Evolutionary conservation across 64 coral and sea anemone species (phyloP).

Genomic region (Dendrophyllia cribrosa): DNA sequence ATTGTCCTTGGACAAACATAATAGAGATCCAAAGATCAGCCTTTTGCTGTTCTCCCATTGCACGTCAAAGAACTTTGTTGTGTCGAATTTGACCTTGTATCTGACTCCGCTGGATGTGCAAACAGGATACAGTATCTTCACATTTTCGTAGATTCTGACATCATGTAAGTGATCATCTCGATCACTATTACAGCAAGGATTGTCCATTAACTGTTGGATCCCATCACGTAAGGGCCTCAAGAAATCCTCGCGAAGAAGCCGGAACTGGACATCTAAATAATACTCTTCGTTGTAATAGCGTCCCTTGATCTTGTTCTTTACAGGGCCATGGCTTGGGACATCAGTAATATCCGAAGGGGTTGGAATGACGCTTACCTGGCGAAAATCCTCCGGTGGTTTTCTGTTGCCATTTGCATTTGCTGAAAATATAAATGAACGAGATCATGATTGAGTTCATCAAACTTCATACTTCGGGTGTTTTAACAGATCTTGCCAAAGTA

Average conservation of each 20-base stretch:
- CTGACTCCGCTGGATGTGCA: slow-evolving; percentile 52
- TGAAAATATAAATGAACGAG: neutral
- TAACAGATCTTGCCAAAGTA: too few relatives aligned
- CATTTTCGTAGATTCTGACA: slow-evolving; percentile 65
- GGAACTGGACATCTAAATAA: slow-evolving; percentile 77
- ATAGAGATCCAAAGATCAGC: slow-evolving; percentile 62
- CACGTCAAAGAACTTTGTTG: slow-evolving; percentile 36
- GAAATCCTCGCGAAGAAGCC: slow-evolving; percentile 74
- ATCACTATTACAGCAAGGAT: neutral
- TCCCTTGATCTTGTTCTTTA: slow-evolving; percentile 58
- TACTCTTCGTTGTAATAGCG: slow-evolving; percentile 47
- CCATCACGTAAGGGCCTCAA: slow-evolving; percentile 65
- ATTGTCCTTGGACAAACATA: slow-evolving; percentile 75
- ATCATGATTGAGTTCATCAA: neutral
- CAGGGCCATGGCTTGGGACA: neutral
- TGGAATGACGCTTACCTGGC: slow-evolving; percentile 60
- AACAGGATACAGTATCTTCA: slow-evolving; percentile 24
- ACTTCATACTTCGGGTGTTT: neutral
- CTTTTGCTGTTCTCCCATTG: slow-evolving; percentile 80
- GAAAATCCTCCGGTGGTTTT: slow-evolving; percentile 63
- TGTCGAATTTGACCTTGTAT: slow-evolving; percentile 61
- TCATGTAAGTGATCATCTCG: slow-evolving; percentile 4
- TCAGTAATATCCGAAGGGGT: slow-evolving; percentile 38
- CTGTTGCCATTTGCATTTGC: neutral
- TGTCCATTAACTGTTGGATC: slow-evolving; percentile 44